Evolutionary conservation across 2,797 vertebrate genomes (phyloP).

Genomic region (Tenualosa ilisha): DNA sequence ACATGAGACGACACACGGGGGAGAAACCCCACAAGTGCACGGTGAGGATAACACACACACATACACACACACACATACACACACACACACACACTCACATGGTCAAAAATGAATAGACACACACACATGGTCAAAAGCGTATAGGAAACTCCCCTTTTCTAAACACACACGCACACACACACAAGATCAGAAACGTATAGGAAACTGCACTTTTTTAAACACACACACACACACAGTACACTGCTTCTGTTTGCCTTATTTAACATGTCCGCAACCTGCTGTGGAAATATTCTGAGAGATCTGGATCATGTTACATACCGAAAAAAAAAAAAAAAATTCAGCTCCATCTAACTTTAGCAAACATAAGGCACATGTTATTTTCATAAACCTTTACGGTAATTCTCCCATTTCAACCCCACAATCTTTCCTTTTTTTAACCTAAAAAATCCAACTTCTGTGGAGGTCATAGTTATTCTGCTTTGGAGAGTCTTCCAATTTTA

Average conservation of each 20-base stretch:
- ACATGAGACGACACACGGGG: slow-evolving; percentile 96
- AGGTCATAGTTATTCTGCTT: not conserved
- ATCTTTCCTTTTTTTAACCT: not conserved
- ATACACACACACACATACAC: not conserved
- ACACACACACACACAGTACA: not conserved
- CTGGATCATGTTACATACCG: not conserved
- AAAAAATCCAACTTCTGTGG: not conserved
- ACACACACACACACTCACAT: not conserved
- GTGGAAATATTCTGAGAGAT: no score
- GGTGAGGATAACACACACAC: slow-evolving; percentile 65
- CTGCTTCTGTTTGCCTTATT: not conserved
- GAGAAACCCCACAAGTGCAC: slow-evolving; percentile 99
- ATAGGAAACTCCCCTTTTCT: no score
- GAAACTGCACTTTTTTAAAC: no score
- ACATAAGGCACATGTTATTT: not conserved
- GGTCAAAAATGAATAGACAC: not conserved
- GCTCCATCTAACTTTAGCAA: not conserved
- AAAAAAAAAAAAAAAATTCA: not conserved
- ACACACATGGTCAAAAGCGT: not conserved
- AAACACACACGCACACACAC: not conserved
- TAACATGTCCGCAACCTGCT: not conserved
- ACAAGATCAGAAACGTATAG: not conserved
- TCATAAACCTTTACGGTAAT: not conserved
- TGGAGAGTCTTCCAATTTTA: not conserved
- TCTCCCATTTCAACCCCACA: not conserved